These are phyloP conservation scores for Fissipunctia ypsillon DNA, from an alignment of 2,888 invertebrate species.

Conservation along the genomic window DNA sequence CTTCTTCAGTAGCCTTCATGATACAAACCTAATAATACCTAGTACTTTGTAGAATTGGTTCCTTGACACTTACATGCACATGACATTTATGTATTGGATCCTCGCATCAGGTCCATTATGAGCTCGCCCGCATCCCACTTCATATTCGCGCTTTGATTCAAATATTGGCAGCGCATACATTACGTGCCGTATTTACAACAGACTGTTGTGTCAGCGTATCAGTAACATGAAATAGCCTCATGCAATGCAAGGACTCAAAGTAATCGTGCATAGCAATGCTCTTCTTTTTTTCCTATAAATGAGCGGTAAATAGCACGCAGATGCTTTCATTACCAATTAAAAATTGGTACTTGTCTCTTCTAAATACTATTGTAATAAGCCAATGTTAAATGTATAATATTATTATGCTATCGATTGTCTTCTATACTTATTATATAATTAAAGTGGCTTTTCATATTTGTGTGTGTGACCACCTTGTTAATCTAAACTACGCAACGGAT, in stretches of 20 bases:
- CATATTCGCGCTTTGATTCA: conserved; percentile 8
- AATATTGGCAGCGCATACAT: conserved; percentile 38
- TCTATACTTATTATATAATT: neutral
- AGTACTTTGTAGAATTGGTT: neutral
- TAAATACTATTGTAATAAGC: neutral
- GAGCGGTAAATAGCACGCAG: no score
- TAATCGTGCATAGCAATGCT: neutral
- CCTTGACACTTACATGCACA: neutral
- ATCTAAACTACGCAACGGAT: neutral
- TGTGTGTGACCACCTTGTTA: neutral
- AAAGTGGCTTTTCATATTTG: neutral
- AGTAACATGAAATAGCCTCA: neutral
- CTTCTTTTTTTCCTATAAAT: neutral
- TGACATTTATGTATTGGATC: conserved; percentile 3
- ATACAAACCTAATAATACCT: no score
- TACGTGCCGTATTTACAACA: neutral
- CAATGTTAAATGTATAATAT: neutral
- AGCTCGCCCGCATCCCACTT: conserved; percentile 2
- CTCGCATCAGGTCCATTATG: conserved; percentile 33
- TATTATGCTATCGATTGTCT: neutral
- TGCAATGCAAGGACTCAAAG: neutral
- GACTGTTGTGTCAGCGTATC: neutral
- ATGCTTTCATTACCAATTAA: no score
- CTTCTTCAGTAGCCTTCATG: no score
- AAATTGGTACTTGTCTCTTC: neutral